phyloP scores from a whole-genome alignment of 2,797 vertebrate genomes.

The Lateolabrax maculatus region DNA sequence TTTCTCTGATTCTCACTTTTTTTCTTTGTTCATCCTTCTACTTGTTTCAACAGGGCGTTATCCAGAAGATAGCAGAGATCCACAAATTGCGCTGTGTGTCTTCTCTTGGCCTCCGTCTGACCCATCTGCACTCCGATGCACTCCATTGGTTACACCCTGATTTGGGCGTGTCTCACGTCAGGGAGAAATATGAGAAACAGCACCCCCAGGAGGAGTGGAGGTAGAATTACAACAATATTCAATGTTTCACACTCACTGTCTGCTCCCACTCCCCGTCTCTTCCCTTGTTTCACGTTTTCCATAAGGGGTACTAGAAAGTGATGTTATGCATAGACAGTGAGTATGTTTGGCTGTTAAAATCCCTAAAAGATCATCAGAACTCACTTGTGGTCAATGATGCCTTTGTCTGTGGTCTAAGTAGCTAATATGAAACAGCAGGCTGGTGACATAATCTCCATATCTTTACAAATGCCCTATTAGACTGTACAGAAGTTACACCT shows the following conservation, averaged over 20 bases:
- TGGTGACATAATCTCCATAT: not conserved
- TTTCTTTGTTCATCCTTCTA: not conserved
- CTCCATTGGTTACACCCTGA: slow-evolving; percentile 99
- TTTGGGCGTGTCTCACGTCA: slow-evolving; percentile 94
- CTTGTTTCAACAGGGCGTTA: slow-evolving; percentile 90
- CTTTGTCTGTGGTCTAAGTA: not conserved
- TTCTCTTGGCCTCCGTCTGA: slow-evolving; percentile 95
- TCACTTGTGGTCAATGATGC: not conserved
- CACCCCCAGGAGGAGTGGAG: slow-evolving; percentile 98
- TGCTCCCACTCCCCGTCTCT: not conserved
- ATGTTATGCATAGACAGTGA: slow-evolving; percentile 1
- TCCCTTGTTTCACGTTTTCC: not conserved
- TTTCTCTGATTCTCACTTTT: slow-evolving; percentile 1
- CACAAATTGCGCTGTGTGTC: slow-evolving; percentile 96
- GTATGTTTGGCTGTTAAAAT: not conserved
- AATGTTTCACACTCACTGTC: not conserved
- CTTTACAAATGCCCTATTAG: not conserved
- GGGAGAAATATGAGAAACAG: slow-evolving; percentile 95
- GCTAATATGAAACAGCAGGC: not conserved
- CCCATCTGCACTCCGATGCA: slow-evolving; percentile 94
- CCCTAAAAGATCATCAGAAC: not conserved
- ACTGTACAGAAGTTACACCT: not conserved
- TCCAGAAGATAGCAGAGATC: slow-evolving; percentile 98
- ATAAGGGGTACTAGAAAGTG: not conserved
- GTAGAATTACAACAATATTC: slow-evolving; percentile 81